Base-by-base conservation (phyloP, 2,113 vertebrate genomes). In the Octodon degus region DNA sequence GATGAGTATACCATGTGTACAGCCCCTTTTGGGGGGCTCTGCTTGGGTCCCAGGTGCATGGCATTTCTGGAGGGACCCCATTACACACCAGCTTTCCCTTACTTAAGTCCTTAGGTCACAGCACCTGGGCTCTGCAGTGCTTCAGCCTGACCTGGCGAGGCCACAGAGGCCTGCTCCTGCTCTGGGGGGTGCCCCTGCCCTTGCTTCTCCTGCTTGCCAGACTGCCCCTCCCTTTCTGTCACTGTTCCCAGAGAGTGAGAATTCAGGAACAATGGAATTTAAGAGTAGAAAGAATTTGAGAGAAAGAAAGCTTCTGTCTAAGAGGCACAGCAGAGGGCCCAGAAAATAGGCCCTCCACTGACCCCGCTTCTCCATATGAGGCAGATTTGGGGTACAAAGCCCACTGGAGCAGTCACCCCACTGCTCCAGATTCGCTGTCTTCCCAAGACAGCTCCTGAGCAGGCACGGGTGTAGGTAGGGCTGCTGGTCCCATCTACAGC, bases 181-280 rank as follows among this genome's bases (percentile, higher is more conserved):
- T 34, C 65, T 68, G 14, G 12, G 5, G 14, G 32, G 13, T n/a
- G 32, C 13, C 32, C 0, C 32, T 68, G 0, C 2, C 25, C 70
- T 47, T 34, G 2, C 22, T 16, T 5, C 27, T 37, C 11, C 47
- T 0, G 2, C 0, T 84, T 25, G 62, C 34, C 25, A 32, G 27
- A 32, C 0, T 12, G 7, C 25, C 17, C n/a, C 60, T 6, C 0
- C 14, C 24, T 58, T 20, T 85, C 30, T 1, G 0, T n/a, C 17
- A 12, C 74, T n/a, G 12, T 30, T 16, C 74, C 27, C 67, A 22
- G 47, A 27, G 74, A 47, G 74, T 3, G 40, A 25, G 0, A 17
- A 58, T 58, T 19, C 55, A 58, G 55, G 55, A 17, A 58, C 16
- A 58, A 58, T 19, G 55, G 55, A 58, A 58, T 58, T 58, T 4